These are phyloP conservation scores for Pseudorhiza aurosa DNA, from an alignment of 30 jellyfish, hydroid and myxozoan species.

Conservation along the genomic window DNA sequence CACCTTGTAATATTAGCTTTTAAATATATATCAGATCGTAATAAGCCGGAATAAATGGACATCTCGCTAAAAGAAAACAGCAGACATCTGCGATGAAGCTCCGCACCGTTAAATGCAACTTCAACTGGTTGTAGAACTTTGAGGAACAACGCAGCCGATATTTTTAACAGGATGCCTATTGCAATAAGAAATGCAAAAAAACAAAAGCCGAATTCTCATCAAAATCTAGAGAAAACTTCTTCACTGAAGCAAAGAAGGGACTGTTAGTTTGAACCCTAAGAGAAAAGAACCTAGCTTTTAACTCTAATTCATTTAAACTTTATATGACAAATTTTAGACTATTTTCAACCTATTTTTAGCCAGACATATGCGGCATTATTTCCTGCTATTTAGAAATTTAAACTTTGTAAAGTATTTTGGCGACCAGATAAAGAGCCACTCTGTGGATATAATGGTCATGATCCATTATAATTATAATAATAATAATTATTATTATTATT, in stretches of 20 bases:
- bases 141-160: neutral
- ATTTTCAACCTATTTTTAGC: too few relatives aligned
- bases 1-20: constrained; percentile 26
- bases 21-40: constrained; percentile 8
- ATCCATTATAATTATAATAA: too few relatives aligned
- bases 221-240: neutral
- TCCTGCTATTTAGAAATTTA: too few relatives aligned
- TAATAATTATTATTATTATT: too few relatives aligned
- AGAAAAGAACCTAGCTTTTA: neutral
- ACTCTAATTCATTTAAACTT: too few relatives aligned
- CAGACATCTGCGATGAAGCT: neutral
- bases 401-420: too few relatives aligned
- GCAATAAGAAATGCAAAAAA: neutral
- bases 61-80: constrained; percentile 3
- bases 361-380: too few relatives aligned
- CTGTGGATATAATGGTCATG: too few relatives aligned
- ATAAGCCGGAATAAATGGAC: constrained; percentile 19
- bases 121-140: neutral
- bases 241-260: too few relatives aligned
- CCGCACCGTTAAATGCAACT: neutral
- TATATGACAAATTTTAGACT: too few relatives aligned
- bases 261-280: neutral
- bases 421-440: too few relatives aligned
- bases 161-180: neutral
- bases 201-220: neutral